phyloP scores from a whole-genome alignment of 2,888 invertebrate species.

The Rhopalosiphum nymphaeae region DNA sequence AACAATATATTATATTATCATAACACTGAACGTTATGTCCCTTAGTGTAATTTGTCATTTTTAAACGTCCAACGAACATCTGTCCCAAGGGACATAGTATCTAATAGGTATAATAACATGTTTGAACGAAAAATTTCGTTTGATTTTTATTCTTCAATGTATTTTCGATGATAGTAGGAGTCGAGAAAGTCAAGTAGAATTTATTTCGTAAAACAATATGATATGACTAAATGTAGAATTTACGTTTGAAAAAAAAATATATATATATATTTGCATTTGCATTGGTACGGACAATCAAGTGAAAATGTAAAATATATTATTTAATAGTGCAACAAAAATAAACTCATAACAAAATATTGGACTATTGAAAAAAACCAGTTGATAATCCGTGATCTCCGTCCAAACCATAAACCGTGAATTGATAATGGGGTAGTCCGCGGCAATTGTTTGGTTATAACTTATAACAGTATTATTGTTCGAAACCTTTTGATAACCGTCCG shows the following conservation, averaged over 20 bases:
- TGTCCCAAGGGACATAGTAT: background rate
- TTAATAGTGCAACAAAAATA: background rate
- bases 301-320: too few relatives aligned
- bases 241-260: background rate
- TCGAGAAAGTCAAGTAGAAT: background rate
- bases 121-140: background rate
- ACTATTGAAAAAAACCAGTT: background rate
- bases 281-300: background rate
- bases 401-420: background rate
- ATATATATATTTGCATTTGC: background rate
- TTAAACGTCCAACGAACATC: slow-evolving; percentile 1
- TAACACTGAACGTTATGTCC: background rate
- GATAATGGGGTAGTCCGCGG: background rate
- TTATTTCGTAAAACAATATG: background rate
- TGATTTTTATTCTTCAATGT: background rate
- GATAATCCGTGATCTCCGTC: background rate
- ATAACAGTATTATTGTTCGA: background rate
- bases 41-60: slow-evolving; percentile 43
- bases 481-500: slow-evolving; percentile 17
- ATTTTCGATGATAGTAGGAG: background rate
- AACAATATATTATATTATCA: background rate
- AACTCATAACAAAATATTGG: background rate
- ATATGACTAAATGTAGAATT: background rate
- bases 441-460: background rate
- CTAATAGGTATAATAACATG: background rate